Base-by-base conservation (phyloP, 2,888 invertebrate species). In the Pseudolycoriella hygida region DNA sequence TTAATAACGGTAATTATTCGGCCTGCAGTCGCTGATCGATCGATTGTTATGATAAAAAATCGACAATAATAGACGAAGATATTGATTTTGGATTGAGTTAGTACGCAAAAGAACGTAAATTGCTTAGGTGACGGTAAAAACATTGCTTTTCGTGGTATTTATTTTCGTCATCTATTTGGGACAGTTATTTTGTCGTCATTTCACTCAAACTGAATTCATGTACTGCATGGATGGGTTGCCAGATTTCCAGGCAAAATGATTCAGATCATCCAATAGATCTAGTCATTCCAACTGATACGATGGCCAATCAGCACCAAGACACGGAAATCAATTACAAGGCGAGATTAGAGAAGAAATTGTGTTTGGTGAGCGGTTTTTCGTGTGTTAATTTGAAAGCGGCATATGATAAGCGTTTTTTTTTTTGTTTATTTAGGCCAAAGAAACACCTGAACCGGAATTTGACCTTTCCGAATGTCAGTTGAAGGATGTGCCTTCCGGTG, bases 381-480 rank as follows among this genome's bases (percentile, higher is more conserved):
- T 17, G 6, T 39, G 39, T 3, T 5, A 39, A 17, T 17, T 39
- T 14, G 14, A 17, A 10, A 3, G 17, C n/a, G 11, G n/a, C 37
- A 10, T 37, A 11, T 37, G 37, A 6, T 11, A 10, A 10, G 14
- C 39, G 4, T 17, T 5, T 39, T 17, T 39, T 14, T 5, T 3
- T 25, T 4, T 17, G n/a, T 39, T 39, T 11, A 6, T 25, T 32
- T 18, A 56, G 48, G 72, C 72, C 14, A 68, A 67, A 53, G 87
- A 87, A 65, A 80, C 77, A 51, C 88, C 87, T 25, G 87, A 86
- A 60, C 76, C 80, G 45, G 70, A 76, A 48, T 87, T 84, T 62
- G 87, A 88, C 63, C 61, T 88, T 49, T 80, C 85, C 4, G 79
- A 79, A 51, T 88, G 88, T 63, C 75, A 77, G 57, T 64, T 88